phyloP scores from a whole-genome alignment of 2,113 vertebrate genomes.

The Phycodurus eques region DNA sequence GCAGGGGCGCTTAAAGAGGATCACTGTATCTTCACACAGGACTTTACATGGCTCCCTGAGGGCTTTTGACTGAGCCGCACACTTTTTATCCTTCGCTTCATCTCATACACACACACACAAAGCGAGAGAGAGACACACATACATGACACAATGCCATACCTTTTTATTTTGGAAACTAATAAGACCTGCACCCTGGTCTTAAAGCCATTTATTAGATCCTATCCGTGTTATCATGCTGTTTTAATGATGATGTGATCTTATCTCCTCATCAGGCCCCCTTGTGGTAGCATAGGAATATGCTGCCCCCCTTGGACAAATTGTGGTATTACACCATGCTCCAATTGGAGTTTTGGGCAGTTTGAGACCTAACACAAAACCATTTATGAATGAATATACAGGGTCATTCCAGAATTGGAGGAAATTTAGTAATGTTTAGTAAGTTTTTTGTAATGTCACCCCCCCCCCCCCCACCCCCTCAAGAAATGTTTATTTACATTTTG shows the following conservation, averaged over 20 bases:
- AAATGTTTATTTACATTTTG: too few relatives aligned
- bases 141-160: constrained; percentile 15
- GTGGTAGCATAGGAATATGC: constrained; percentile 37
- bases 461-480: not conserved
- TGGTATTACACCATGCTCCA: constrained; percentile 22
- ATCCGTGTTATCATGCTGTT: constrained; percentile 6
- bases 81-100: constrained; percentile 42
- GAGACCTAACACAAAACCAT: not conserved
- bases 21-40: constrained; percentile 63
- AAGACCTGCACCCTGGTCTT: not conserved
- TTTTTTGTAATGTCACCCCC: too few relatives aligned
- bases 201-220: not conserved
- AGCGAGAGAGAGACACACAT: not conserved
- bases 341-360: not conserved
- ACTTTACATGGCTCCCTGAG: constrained; percentile 47
- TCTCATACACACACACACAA: constrained; percentile 19
- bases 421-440: too few relatives aligned
- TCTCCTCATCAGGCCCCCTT: constrained; percentile 8
- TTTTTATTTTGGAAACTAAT: constrained; percentile 3
- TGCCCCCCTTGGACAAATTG: constrained; percentile 53
- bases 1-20: constrained; percentile 66
- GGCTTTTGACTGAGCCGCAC: constrained; percentile 38
- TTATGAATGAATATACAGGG: too few relatives aligned
- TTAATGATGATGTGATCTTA: constrained; percentile 14
- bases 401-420: too few relatives aligned